These are phyloP conservation scores for Lipophrys pholis DNA, from an alignment of 2,113 vertebrate genomes.

Conservation along the genomic window DNA sequence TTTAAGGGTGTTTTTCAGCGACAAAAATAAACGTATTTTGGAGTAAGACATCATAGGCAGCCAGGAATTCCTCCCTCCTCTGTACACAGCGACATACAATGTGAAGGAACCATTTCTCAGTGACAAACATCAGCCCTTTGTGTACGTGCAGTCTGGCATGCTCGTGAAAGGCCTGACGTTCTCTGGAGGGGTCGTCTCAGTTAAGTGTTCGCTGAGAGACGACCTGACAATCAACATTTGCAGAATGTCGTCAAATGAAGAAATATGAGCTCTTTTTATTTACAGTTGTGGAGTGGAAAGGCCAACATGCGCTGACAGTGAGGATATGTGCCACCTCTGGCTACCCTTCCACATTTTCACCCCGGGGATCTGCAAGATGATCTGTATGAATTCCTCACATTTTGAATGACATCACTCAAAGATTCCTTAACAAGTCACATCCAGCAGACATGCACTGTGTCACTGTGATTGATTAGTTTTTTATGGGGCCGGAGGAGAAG, in stretches of 20 bases:
- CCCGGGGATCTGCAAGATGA: slow-evolving; percentile 47
- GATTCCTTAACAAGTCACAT: slow-evolving; percentile 78
- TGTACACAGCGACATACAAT: slow-evolving; percentile 31
- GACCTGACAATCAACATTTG: slow-evolving; percentile 39
- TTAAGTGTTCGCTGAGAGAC: slow-evolving; percentile 50
- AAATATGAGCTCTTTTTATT: slow-evolving; percentile 38
- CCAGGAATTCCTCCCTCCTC: slow-evolving; percentile 41
- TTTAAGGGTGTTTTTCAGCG: slow-evolving; percentile 21
- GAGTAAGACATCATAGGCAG: slow-evolving; percentile 15
- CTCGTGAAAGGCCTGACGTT: slow-evolving; percentile 27
- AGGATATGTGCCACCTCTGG: slow-evolving; percentile 4
- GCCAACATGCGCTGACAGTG: slow-evolving; percentile 27
- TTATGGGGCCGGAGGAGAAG: slow-evolving; percentile 33
- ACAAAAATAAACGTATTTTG: slow-evolving; percentile 13
- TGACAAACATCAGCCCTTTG: slow-evolving; percentile 43
- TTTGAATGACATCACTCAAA: slow-evolving; percentile 73
- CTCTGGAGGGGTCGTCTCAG: slow-evolving; percentile 34
- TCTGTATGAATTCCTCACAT: slow-evolving; percentile 65
- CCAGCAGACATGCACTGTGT: slow-evolving; percentile 51
- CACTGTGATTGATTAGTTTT: slow-evolving; percentile 58
- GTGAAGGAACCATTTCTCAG: slow-evolving; percentile 38
- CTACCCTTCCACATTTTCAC: slow-evolving; percentile 30
- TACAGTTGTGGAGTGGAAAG: slow-evolving; percentile 7
- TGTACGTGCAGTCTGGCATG: slow-evolving; percentile 51
- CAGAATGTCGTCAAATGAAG: slow-evolving; percentile 35